Base-by-base conservation (phyloP, 2,113 vertebrate genomes). In the Anarhynchus alexandrinus region DNA sequence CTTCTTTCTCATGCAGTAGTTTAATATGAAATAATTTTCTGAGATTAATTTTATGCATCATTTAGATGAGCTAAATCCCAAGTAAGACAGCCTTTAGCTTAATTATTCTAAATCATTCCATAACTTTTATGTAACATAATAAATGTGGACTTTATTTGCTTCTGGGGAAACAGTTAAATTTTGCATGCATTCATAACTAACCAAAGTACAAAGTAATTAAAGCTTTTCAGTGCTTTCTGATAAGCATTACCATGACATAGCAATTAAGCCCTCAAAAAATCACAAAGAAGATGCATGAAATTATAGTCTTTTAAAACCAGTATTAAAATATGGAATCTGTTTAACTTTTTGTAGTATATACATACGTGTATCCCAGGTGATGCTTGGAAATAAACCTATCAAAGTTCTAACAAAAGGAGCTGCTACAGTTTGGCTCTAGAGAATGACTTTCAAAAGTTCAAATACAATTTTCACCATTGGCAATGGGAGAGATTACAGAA, bases 181-280 rank as follows among this genome's bases (percentile, higher is more conserved):
- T 97, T 96, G 71, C 87, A 97, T 96, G 93, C 93, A 96, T 97
- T 97, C 94, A 87, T 97, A 98, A 96, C 94, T 93, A 97, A 97
- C 57, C 58, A 54, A 97, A 96, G 97, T 97, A 97, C 87, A 96
- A 98, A 98, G 94, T 97, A 98, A 98, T 98, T 98, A 98, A 97
- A 96, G 96, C 94, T 98, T 97, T 98, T 96, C 98, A 97, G 14
- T 96, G 94, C 91, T 83, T 97, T 96, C 92, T 98, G 97, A 98
- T 98, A 98, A 98, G 96, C 93, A 79, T 88, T 98, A 82, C 91
- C 64, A 94, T 97, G 96, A 98, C 97, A 97, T 72, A 97, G 90
- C 94, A 97, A 98, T 98, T 98, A 98, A 98, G 58, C 58, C 77
- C 90, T 98, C 96, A 96, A 97, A 97, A 98, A 95, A 90, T 76